These are phyloP conservation scores for Drosophila phalerata DNA, from an alignment of 2,888 invertebrate species.

Conservation along the genomic window DNA sequence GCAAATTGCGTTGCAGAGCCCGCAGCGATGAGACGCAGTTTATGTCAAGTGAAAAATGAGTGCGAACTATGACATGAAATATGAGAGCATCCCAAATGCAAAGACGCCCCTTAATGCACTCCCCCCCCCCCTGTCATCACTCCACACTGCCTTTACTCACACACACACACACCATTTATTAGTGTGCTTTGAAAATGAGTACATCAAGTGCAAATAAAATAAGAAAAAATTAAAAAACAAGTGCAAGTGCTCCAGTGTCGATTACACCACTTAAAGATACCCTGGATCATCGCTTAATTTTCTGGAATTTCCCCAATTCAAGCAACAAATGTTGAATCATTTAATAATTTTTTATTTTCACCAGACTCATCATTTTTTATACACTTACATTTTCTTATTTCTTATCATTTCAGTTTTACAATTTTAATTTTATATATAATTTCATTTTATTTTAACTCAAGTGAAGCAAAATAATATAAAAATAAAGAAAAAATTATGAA, in stretches of 20 bases:
- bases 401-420: no score
- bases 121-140: not conserved
- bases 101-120: constrained; percentile 2
- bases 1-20: constrained; percentile 80
- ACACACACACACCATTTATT: constrained; percentile 26
- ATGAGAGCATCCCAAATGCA: constrained; percentile 59
- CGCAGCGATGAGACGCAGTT: constrained; percentile 73
- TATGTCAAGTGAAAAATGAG: constrained; percentile 77
- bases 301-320: no score
- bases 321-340: no score
- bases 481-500: no score
- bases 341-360: no score
- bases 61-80: constrained; percentile 81
- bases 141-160: not conserved
- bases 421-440: no score
- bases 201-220: constrained; percentile 35
- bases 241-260: no score
- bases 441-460: no score
- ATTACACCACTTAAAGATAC: not conserved
- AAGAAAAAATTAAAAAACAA: constrained; percentile 5
- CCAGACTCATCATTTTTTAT: no score
- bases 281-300: not conserved
- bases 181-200: constrained; percentile 43
- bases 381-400: no score
- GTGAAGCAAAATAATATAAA: no score